phyloP scores from a whole-genome alignment of 2,888 invertebrate genomes.

The Cremastinae sp. region DNA sequence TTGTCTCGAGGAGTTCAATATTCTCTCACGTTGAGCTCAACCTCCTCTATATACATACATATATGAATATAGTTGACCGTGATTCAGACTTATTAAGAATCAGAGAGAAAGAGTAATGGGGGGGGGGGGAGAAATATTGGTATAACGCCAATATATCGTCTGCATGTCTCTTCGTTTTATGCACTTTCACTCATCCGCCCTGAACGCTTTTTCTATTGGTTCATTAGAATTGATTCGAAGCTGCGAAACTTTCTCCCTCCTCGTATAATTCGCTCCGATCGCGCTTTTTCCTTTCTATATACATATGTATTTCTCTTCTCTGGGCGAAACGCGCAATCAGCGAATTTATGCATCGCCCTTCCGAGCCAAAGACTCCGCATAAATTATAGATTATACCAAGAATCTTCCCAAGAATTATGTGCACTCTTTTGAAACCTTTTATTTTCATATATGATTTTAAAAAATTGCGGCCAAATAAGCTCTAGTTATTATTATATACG shows the following conservation, averaged over 20 bases:
- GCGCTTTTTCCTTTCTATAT: neutral
- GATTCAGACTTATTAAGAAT: slow-evolving; percentile 75
- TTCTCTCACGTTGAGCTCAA: slow-evolving; percentile 31
- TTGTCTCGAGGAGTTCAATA: too few species aligned
- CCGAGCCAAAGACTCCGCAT: slow-evolving; percentile 19
- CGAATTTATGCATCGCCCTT: slow-evolving; percentile 58
- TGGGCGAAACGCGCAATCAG: slow-evolving; percentile 57
- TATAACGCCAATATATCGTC: slow-evolving; percentile 25
- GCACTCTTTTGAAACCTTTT: neutral
- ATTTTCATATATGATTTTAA: neutral
- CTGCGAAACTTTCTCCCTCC: slow-evolving; percentile 46
- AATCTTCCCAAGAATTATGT: neutral
- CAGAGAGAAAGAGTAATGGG: slow-evolving; percentile 14
- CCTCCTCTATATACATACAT: neutral
- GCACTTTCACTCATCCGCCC: slow-evolving; percentile 59
- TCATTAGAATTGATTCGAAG: slow-evolving; percentile 67
- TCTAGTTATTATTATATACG: too few species aligned
- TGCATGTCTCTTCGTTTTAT: slow-evolving; percentile 45
- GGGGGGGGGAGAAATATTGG: slow-evolving; percentile 18
- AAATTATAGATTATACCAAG: slow-evolving; percentile 26
- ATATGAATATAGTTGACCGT: too few species aligned
- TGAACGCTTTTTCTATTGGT: slow-evolving; percentile 71
- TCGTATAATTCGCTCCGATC: slow-evolving; percentile 7
- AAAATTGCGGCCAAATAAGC: too few species aligned
- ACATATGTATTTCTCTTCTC: neutral